Base-by-base conservation (phyloP, 2,113 vertebrate genomes). In the Coryphaenoides rupestris region DNA sequence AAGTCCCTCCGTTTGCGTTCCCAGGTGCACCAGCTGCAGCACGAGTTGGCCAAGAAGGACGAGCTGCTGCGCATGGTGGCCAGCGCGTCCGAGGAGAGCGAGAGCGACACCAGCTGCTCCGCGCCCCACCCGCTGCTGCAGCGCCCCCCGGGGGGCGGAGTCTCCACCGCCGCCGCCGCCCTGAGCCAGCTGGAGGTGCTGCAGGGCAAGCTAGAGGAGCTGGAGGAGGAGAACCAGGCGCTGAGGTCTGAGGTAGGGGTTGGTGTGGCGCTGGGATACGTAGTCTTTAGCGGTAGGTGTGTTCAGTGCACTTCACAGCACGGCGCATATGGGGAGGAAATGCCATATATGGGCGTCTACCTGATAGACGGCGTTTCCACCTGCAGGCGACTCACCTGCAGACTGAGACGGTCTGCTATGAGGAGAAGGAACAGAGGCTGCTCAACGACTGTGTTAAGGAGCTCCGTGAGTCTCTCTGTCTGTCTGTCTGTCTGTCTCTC, bases 381-480 rank as follows among this genome's bases (percentile, higher is more conserved):
- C 5, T 60, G 62, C 77, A 99, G 97, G 97, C 95, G 19, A 90
- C 88, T 84, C 94, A 95, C 21, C 88, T 99, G 85, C 98, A 95
- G 87, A 94, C 85, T 21, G 96, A 97, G 89, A 98, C 96, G 2
- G 84, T 95, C 80, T 95, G 90, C 0, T 99, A 95, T 1, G 97
- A 99, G 78, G 95, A 96, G 73, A 98, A 98, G 79, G 97, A 99
- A 17, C 95, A 98, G 72, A 94, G 95, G 77, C 91, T 99, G 19
- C 95, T 99, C 58, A 95, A 78, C 65, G 95, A 99, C 85, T 99
- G 97, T 66, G 96, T 99, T 57, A 95, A 94, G 83, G 96, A 98
- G 73, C 93, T 99, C n/a, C 91, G 96, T 98, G 83, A 93, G 94
- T 95, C 74, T 17, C 9, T 55, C 0, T 0, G 62, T 9, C 19